Base-by-base conservation (phyloP, 2,113 vertebrate genomes). In the Engraulis encrasicolus region DNA sequence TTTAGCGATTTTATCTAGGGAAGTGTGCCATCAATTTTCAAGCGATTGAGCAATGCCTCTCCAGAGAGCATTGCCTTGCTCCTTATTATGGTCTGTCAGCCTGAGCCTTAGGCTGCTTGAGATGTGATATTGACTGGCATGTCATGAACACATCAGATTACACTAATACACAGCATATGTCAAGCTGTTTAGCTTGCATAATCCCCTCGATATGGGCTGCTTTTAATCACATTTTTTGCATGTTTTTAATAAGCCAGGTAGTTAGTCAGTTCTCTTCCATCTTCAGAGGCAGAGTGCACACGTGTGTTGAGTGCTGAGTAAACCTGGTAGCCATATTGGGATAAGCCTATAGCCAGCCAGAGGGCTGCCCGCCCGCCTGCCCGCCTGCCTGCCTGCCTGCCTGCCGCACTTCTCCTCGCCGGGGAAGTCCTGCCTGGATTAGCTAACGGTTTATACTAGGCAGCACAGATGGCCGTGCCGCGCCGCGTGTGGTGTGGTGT, bases 381-480 rank as follows among this genome's bases (percentile, higher is more conserved):
- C n/a, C n/a, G n/a, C n/a, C n/a, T n/a, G n/a, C n/a, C n/a, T n/a
- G n/a, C n/a, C n/a, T n/a, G n/a, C n/a, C n/a, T n/a, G n/a, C n/a
- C 58, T 23, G 9, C 58, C 14, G 58, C 58, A 31, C 15, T 31
- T 66, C 27, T 66, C 0, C n/a, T 31, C 31, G n/a, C 58, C 31
- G 54, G 86, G 71, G 78, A 34, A 90, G 50, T 0, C 0, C 82
- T 90, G n/a, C 3, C n/a, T 85, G 87, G 89, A 92, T 88, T 86
- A 88, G 74, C 80, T 91, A 89, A 85, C 91, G 7, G 80, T 91
- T 91, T 91, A 93, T 91, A 87, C 87, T 79, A 37, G 83, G 88
- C 85, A 87, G 92, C 93, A 93, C 93, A 97, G 95, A 96, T 96
- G 96, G 95, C 85, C 83, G 12, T n/a, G n/a, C n/a, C n/a, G n/a